Percentiles rank a stretch among this genome's conserved stretches.
phyloP scores from a whole-genome alignment of 1,140 invertebrate species.

The Zaprionus lachaisei region DNA sequence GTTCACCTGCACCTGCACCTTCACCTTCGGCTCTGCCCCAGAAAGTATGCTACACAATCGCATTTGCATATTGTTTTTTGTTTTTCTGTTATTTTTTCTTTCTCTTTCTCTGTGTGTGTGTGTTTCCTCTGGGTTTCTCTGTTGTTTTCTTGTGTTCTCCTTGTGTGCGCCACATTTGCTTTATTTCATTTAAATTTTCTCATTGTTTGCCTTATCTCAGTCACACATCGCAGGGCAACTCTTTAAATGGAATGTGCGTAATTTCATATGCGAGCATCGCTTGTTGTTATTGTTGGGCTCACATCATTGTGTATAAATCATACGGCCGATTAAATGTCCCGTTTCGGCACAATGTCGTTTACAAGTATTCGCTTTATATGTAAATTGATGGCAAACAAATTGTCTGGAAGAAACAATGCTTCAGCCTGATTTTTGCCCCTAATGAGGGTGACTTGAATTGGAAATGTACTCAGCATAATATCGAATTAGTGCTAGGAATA shows the following conservation, averaged over 20 bases:
- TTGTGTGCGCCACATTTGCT: constrained; percentile 41
- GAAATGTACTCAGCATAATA: constrained; percentile 3
- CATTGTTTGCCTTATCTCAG: constrained; percentile 52
- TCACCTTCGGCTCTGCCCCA: constrained; percentile 2
- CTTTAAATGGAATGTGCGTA: constrained; percentile 58
- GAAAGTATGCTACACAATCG: constrained; percentile 34
- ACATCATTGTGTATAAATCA: constrained; percentile 67
- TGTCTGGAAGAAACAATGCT: constrained; percentile 35
- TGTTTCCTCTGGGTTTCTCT: constrained; percentile 27
- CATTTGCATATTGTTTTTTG: constrained; percentile 48
- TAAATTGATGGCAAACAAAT: constrained; percentile 57
- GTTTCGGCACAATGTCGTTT: constrained; percentile 42
- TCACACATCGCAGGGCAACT: constrained; percentile 57
- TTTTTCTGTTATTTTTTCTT: constrained; percentile 15
- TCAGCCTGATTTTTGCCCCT: not conserved
- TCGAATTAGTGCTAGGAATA: not conserved
- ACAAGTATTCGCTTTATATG: constrained; percentile 58
- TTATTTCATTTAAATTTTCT: constrained; percentile 74
- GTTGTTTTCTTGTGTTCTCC: constrained; percentile 7
- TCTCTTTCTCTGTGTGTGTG: not conserved
- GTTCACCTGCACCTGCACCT: not conserved
- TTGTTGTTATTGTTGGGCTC: constrained; percentile 13
- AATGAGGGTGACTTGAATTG: constrained; percentile 2
- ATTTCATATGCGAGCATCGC: constrained; percentile 23
- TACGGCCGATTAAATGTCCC: constrained; percentile 70